Conservation (phyloP, 2,797 vertebrate species). For the Darevskia nairensis region DNA sequence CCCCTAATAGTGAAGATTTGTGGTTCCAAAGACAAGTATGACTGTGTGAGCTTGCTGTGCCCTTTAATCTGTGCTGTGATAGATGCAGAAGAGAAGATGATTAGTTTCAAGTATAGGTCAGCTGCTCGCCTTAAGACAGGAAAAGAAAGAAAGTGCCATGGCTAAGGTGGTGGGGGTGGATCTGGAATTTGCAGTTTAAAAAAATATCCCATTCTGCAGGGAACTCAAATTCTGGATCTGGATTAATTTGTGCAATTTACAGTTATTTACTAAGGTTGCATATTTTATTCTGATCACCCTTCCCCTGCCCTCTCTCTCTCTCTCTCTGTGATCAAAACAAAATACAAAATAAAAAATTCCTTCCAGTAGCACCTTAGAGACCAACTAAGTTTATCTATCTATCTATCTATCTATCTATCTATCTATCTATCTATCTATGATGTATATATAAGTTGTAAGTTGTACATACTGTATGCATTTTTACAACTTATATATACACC, state of each 20-base stretch:
- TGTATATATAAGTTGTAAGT: no score
- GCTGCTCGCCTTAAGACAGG: background rate
- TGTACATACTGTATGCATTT: no score
- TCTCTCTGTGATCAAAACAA: no score
- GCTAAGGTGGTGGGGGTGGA: background rate
- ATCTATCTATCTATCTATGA: no score
- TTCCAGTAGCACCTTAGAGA: no score
- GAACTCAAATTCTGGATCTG: background rate
- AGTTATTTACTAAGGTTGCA: background rate
- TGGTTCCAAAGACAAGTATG: background rate
- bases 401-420: no score
- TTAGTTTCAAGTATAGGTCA: conserved; percentile 30
- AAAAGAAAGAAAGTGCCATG: background rate
- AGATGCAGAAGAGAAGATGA: conserved; percentile 18
- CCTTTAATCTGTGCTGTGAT: conserved; percentile 30
- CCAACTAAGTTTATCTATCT: no score
- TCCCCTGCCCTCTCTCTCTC: background rate
- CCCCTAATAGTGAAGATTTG: background rate
- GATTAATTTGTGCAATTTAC: background rate
- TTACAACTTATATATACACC: no score
- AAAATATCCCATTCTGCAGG: background rate
- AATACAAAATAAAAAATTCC: no score
- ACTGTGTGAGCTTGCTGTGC: background rate
- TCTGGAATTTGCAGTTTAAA: background rate
- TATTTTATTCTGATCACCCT: background rate